phyloP scores from a whole-genome alignment of 2,888 invertebrate species.

The Copidosoma aretas region DNA sequence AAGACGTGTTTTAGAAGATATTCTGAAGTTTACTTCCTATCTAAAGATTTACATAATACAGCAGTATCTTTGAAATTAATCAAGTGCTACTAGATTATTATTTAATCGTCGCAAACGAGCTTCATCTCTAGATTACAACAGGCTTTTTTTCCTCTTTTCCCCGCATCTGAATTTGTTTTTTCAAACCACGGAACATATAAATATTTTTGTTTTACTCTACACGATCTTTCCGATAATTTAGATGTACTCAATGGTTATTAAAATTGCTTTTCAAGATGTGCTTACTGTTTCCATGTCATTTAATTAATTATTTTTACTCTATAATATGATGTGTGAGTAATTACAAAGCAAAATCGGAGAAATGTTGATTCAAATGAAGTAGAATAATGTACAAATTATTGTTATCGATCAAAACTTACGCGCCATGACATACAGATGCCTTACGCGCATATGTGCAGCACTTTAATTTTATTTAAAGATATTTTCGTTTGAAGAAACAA shows the following conservation, averaged over 20 bases:
- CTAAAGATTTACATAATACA: slow-evolving; percentile 59
- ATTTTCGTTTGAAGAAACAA: too few relatives aligned
- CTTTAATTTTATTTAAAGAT: too few relatives aligned
- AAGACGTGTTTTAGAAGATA: slow-evolving; percentile 58
- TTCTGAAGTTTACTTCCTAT: slow-evolving; percentile 63
- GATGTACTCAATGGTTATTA: slow-evolving; percentile 15
- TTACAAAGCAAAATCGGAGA: slow-evolving; percentile 30
- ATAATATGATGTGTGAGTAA: slow-evolving; percentile 22
- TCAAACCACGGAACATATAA: neutral
- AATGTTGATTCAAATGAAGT: slow-evolving; percentile 18
- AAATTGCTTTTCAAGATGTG: slow-evolving; percentile 11
- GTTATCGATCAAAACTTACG: slow-evolving; percentile 29
- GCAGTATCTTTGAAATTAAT: slow-evolving; percentile 50
- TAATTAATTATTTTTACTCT: slow-evolving; percentile 15
- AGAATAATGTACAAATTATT: slow-evolving; percentile 29
- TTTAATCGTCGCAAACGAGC: slow-evolving; percentile 43
- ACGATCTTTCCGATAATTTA: neutral
- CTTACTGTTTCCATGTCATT: slow-evolving; percentile 38
- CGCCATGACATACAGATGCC: slow-evolving; percentile 6
- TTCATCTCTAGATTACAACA: slow-evolving; percentile 45
- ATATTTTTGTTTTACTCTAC: neutral
- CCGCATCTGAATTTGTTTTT: neutral
- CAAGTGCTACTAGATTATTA: slow-evolving; percentile 47
- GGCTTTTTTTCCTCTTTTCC: slow-evolving; percentile 18
- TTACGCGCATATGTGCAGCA: neutral